A percentile compares a stretch with the other conserved stretches of the same genome.
phyloP scores from a whole-genome alignment of 1,140 invertebrate genomes.

The Bombus affinis region DNA sequence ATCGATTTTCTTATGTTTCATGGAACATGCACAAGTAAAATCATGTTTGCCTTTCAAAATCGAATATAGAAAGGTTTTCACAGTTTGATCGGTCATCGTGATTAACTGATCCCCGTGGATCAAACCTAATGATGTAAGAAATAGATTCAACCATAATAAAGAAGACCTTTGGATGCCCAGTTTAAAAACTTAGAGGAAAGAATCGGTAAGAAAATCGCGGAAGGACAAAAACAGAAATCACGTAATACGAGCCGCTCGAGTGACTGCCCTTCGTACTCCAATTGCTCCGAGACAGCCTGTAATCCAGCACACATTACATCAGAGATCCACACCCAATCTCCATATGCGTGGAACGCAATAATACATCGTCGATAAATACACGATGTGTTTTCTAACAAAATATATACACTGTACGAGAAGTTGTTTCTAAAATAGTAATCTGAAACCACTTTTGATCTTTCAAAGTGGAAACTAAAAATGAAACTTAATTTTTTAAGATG shows the following conservation, averaged over 20 bases:
- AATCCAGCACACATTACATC: slow-evolving; percentile 49
- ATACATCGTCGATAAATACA: slow-evolving; percentile 17
- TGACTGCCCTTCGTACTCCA: slow-evolving; percentile 63
- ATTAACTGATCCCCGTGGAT: not conserved
- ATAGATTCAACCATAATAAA: not conserved
- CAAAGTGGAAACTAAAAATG: not conserved
- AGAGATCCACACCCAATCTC: slow-evolving; percentile 59
- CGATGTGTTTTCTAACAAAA: not conserved
- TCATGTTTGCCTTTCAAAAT: not conserved
- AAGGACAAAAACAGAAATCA: slow-evolving; percentile 37
- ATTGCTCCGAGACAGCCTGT: slow-evolving; percentile 39
- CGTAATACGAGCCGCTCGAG: slow-evolving; percentile 54
- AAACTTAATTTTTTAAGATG: not conserved
- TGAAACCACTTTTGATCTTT: not conserved
- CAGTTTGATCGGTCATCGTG: too few relatives aligned
- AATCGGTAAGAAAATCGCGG: slow-evolving; percentile 10
- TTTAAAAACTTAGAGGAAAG: not conserved
- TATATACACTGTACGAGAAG: not conserved
- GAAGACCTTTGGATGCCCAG: not conserved
- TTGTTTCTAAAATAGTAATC: not conserved
- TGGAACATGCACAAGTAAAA: not conserved
- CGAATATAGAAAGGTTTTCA: not conserved
- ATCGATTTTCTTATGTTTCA: not conserved
- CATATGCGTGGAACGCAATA: slow-evolving; percentile 33
- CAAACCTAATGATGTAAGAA: not conserved